Evolutionary conservation across 2,888 invertebrate species (phyloP), one percentile per base, ranked within the genome.

Genomic region (Hypomecis punctinalis): DNA sequence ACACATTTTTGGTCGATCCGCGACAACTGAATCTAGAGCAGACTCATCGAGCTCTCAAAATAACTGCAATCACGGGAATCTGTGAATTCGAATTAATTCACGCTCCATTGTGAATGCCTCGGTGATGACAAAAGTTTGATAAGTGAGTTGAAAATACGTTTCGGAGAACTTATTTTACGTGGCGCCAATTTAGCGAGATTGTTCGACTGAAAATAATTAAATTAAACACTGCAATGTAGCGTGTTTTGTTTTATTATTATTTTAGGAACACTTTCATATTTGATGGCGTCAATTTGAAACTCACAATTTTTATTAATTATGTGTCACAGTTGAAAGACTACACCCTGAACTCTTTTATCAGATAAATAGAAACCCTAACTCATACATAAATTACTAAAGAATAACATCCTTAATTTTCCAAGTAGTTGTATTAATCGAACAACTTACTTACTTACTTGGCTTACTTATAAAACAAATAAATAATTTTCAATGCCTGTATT

Each of bases 21-120:
- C 40, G 33, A 33, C 36, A 35, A 49, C 11, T n/a, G 48, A 57
- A 61, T 61, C 35, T 61, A 42, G 65, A 57, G 65, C 61, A 61
- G 61, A 53, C 61, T 61, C 65, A 61, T 53, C 61, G 61, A 48
- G 39, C 5, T 57, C 61, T 51, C n/a, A 57, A 65, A 65, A 61
- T 65, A 57, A 39, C 57, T 61, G n/a, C 57, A 53, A 65, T 53
- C 51, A 61, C 45, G 51, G 11, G 37, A 55, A 64, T 46, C 23
- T 55, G 43, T 46, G 59, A 51, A 55, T 65, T 45, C 48, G 13
- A 61, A 61, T 61, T 61, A 57, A 57, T 53, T 57, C 57, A 53
- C 61, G 57, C 5, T 40, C 43, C 56, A 61, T 61, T 57, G 65
- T 56, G 61, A 53, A 61, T 37, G 11, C 46, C 42, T 13, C 47